Evolutionary conservation across 2,888 invertebrate genomes (phyloP), one percentile per base, ranked within the genome.

Genomic region (Archips xylosteana): DNA sequence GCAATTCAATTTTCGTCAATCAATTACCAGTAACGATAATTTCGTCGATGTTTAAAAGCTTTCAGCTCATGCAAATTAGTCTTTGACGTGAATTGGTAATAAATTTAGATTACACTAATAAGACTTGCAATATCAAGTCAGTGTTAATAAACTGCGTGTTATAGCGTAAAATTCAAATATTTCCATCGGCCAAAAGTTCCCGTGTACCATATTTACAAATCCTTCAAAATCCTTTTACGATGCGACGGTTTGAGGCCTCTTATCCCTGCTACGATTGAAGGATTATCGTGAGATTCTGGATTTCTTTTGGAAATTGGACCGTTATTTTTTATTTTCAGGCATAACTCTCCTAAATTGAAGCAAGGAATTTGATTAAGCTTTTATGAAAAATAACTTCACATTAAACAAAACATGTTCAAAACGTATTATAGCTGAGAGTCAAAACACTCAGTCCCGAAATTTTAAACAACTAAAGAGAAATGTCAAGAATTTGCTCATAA

Each of bases 401-500:
- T 42, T 42, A 62, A 45, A 62, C 23, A 62, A 32, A 62, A 57
- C 32, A 57, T 32, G 12, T 42, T 34, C 15, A 12, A 61, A 23
- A n/a, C 42, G 10, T 32, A 59, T 59, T 36, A 61, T 45, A 47
- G 32, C 32, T 32, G 15, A 54, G 6, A 62, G 6, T 23, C 13
- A 13, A 32, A 63, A 13, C 23, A 34, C 42, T 15, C 39, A 42
- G 54, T n/a, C 39, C 60, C 51, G 15, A 60, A 60, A 60, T 74
- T 59, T 42, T 9, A n/a, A 45, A 64, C 42, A 59, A 47, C 57
- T 10, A 2, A 47, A 57, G 23, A 59, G 51, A 9, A 39, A 75
- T 68, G 75, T 39, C 66, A 67, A 45, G 75, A 63, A 75, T 75
- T 57, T 49, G 36, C 59, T 71, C 75, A 67, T 75, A 71, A 74